Percentiles rank a stretch among this genome's conserved stretches.
phyloP scores from a whole-genome alignment of 37 sponge, comb jelly and placozoan genomes.

The Agelas oroides region DNA sequence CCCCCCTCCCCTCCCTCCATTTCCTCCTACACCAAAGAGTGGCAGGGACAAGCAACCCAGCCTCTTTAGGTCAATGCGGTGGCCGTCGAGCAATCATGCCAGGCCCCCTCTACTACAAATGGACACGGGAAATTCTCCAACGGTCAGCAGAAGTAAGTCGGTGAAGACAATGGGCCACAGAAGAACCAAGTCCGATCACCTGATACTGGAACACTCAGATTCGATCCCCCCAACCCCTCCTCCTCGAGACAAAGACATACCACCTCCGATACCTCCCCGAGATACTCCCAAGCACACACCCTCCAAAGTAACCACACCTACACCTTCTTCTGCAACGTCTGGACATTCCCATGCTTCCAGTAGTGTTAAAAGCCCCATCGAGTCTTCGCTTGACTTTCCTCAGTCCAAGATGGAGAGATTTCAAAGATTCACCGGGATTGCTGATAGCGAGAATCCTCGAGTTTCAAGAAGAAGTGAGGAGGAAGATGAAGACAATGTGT shows the following conservation, averaged over 20 bases:
- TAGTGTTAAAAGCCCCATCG: conserved; percentile 21
- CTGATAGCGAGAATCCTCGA: not conserved
- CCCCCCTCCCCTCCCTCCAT: not conserved
- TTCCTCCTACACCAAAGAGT: not conserved
- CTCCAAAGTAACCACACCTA: not conserved
- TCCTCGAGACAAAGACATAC: not conserved
- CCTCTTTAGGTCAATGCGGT: conserved; percentile 41
- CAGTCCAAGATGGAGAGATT: not conserved
- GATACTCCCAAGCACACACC: not conserved
- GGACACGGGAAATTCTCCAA: not conserved
- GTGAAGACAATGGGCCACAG: conserved; percentile 13
- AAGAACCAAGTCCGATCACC: conserved; percentile 39
- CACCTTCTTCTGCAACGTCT: not conserved
- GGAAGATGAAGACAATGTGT: conserved; percentile 43
- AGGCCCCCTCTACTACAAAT: not conserved
- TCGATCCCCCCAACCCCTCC: conserved; percentile 12
- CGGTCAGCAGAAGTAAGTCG: not conserved
- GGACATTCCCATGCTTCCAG: not conserved
- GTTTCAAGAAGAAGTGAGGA: not conserved
- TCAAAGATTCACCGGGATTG: not conserved
- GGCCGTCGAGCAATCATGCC: not conserved
- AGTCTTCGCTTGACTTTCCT: conserved; percentile 49
- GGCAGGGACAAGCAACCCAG: not conserved
- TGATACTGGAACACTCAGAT: conserved; percentile 3
- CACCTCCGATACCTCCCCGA: not conserved